Base-by-base conservation (phyloP, 2,797 vertebrate genomes). In the Micropoecilia bifurca region DNA sequence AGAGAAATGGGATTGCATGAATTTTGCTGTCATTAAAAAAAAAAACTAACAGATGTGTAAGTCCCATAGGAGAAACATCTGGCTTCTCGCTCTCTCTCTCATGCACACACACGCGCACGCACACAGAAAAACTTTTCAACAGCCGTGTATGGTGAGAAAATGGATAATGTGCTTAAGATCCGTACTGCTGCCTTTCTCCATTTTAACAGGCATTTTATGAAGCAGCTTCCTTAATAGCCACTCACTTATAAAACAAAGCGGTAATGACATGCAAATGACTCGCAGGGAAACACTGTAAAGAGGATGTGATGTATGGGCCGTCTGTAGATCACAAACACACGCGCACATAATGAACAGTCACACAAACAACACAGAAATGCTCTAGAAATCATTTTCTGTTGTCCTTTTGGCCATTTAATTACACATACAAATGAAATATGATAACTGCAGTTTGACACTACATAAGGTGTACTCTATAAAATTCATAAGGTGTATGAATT, bases 41-140 rank as follows among this genome's bases (percentile, higher is more conserved):
- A 41, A 41, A 92, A 95, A 95, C 93, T 93, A 95, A 95, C 97
- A 97, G 96, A 97, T 97, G 96, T 96, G 96, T 93, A 93, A 96
- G 96, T 96, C 93, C 96, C 96, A 96, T 86, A 95, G 96, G 96
- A 96, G 94, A 97, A 95, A 95, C 96, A 97, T 96, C 96, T 96
- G 96, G 95, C 93, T 92, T 81, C 87, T 90, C 74, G 66, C 75
- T 73, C 69, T 59, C 43, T 43, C 39, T 66, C 78, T 71, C 39
- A 43, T 41, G 66, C 74, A n/a, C 68, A 63, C 55, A 50, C 89
- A 12, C 82, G 43, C 59, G 47, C 55, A 66, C 72, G 68, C 71
- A 43, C 75, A 76, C 77, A 43, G 71, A 77, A 74, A 77, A 83
- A 87, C 83, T 82, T 85, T 87, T 89, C 74, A 89, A 87, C 88